Percentiles rank a stretch among this genome's conserved stretches.
phyloP scores from a whole-genome alignment of 2,113 vertebrate species.

The Nycticryphes semicollaris region DNA sequence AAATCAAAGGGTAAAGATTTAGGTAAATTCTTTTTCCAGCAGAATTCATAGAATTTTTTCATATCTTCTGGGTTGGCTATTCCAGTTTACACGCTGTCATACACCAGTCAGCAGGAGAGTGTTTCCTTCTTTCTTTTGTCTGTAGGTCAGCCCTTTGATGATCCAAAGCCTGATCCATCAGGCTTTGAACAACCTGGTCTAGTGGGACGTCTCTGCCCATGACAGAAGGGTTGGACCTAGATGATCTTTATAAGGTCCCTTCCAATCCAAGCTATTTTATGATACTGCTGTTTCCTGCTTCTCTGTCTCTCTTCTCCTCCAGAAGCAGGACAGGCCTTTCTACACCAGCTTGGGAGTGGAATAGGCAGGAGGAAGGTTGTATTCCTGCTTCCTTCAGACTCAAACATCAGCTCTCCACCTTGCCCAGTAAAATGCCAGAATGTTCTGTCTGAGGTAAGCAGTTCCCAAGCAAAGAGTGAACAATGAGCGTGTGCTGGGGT shows the following conservation, averaged over 20 bases:
- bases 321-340: background rate
- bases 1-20: background rate
- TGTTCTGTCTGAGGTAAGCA: background rate
- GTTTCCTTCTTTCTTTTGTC: background rate
- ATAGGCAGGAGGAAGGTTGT: background rate
- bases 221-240: background rate
- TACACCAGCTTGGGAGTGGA: background rate
- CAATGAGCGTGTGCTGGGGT: background rate
- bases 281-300: background rate
- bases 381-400: background rate
- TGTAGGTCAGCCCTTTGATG: background rate
- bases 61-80: background rate
- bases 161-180: no score
- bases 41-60: background rate
- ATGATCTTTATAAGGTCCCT: background rate
- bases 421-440: background rate
- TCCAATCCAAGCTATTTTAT: background rate
- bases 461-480: background rate
- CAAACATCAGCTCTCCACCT: background rate
- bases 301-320: background rate
- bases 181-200: background rate
- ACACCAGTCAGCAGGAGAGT: background rate
- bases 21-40: background rate
- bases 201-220: background rate
- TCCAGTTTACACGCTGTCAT: background rate